phyloP scores from a whole-genome alignment of 2,888 invertebrate genomes.

The Caenorhabditis sulstoni region DNA sequence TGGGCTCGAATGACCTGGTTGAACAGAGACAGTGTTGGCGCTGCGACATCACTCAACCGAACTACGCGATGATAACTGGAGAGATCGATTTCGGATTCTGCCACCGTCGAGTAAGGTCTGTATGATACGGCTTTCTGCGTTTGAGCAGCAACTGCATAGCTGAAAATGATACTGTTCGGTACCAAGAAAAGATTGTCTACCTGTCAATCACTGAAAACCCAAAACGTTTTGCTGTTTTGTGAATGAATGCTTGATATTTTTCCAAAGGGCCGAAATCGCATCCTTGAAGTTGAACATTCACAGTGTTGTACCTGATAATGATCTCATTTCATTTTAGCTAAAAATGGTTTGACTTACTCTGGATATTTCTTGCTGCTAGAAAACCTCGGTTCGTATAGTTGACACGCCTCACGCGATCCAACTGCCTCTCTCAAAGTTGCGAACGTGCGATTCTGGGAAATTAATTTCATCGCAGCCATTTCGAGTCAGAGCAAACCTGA shows the following conservation, averaged over 20 bases:
- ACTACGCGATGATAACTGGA: slow-evolving; percentile 75
- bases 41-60: slow-evolving; percentile 67
- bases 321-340: neutral
- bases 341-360: slow-evolving; percentile 60
- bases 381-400: slow-evolving; percentile 71
- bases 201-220: slow-evolving; percentile 75
- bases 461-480: neutral
- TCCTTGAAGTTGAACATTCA: slow-evolving; percentile 76
- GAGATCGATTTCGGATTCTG: slow-evolving; percentile 70
- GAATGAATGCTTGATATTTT: slow-evolving; percentile 75
- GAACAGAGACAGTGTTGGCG: slow-evolving; percentile 75
- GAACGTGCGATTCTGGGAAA: slow-evolving; percentile 4
- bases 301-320: slow-evolving; percentile 58
- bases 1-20: slow-evolving; percentile 72
- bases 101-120: slow-evolving; percentile 73
- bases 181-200: slow-evolving; percentile 49
- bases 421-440: slow-evolving; percentile 69
- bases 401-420: slow-evolving; percentile 57
- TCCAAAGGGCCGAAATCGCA: slow-evolving; percentile 77
- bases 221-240: slow-evolving; percentile 72
- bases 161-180: slow-evolving; percentile 43
- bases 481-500: neutral
- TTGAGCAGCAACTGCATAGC: slow-evolving; percentile 77
- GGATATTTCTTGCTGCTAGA: slow-evolving; percentile 72
- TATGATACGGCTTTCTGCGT: slow-evolving; percentile 71